phyloP scores from a whole-genome alignment of 2,113 vertebrate genomes.

The Gasterosteus aculeatus region DNA sequence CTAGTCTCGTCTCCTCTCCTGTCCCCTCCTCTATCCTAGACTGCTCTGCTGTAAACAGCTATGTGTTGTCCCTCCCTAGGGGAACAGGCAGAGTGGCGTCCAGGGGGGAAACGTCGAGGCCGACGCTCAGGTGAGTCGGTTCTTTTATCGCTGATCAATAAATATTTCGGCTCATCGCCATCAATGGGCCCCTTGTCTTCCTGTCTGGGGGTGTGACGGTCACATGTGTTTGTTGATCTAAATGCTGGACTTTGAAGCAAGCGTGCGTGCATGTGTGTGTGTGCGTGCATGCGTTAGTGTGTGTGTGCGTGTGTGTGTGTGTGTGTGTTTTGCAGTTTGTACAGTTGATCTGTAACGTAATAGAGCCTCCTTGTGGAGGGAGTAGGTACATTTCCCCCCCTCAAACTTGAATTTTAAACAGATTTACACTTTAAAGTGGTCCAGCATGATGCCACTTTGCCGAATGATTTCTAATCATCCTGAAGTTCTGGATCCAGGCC shows the following conservation, averaged over 20 bases:
- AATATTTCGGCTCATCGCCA: conserved; percentile 9
- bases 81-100: conserved; percentile 86
- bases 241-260: neutral
- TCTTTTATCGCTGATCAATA: neutral
- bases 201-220: conserved; percentile 40
- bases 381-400: neutral
- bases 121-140: conserved; percentile 89
- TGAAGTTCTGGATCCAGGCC: neutral
- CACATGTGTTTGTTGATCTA: conserved; percentile 38
- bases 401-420: neutral
- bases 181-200: conserved; percentile 48
- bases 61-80: conserved; percentile 76
- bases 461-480: neutral
- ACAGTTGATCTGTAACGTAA: neutral
- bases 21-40: neutral
- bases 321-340: neutral
- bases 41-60: neutral
- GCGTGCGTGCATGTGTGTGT: neutral
- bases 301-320: neutral
- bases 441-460: neutral
- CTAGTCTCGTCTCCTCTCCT: neutral
- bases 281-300: neutral
- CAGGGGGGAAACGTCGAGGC: conserved; percentile 83
- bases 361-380: conserved; percentile 13
- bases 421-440: neutral